phyloP scores from a whole-genome alignment of 2,888 invertebrate species.

The Dusona sp. region DNA sequence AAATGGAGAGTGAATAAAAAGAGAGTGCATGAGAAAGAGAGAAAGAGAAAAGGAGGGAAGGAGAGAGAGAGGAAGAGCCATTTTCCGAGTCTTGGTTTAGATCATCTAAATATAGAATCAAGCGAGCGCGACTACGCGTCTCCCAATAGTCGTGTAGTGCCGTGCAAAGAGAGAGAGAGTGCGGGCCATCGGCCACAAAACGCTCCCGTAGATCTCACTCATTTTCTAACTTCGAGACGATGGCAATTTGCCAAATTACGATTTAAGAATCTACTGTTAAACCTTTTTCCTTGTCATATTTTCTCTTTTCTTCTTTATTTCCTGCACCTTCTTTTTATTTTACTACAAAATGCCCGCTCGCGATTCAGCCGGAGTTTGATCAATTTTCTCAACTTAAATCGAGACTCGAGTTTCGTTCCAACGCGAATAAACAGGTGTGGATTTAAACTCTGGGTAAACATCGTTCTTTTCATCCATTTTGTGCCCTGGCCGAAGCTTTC shows the following conservation, averaged over 20 bases:
- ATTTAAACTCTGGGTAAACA: conserved; percentile 25
- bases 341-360: conserved; percentile 28
- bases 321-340: conserved; percentile 16
- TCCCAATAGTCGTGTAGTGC: conserved; percentile 79
- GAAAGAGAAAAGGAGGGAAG: conserved; percentile 67
- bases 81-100: conserved; percentile 85
- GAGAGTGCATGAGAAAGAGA: conserved; percentile 59
- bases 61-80: conserved; percentile 78
- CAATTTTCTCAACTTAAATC: conserved; percentile 7
- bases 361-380: neutral
- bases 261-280: conserved; percentile 72
- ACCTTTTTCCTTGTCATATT: conserved; percentile 15
- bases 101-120: conserved; percentile 83
- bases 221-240: conserved; percentile 79
- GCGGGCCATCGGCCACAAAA: conserved; percentile 76
- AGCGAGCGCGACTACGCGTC: conserved; percentile 78
- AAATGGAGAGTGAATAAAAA: conserved; percentile 63
- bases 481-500: neutral
- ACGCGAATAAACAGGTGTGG: conserved; percentile 56
- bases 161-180: conserved; percentile 73
- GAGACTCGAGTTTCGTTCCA: conserved; percentile 17
- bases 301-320: conserved; percentile 64
- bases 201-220: conserved; percentile 78
- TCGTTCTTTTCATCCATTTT: conserved; percentile 29
- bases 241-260: conserved; percentile 80